Conservation (phyloP, 2,888 invertebrate species). For the Caenorhabditis panamensis region DNA sequence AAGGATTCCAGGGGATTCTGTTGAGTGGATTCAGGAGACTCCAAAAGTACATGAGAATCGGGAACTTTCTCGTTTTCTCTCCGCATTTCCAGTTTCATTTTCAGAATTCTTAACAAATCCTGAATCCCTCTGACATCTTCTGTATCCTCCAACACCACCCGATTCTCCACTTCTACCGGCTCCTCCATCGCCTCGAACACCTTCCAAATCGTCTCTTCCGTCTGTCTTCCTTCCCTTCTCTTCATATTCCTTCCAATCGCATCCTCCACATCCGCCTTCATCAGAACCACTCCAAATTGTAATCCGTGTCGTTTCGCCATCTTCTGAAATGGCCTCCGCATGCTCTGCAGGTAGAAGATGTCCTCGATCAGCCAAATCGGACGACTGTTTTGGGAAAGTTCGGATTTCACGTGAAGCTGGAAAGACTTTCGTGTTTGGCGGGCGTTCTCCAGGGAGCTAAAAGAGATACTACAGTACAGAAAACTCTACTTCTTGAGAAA, state of each 20-base stretch:
- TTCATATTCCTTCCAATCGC: constrained; percentile 33
- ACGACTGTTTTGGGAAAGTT: neutral
- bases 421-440: constrained; percentile 34
- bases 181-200: constrained; percentile 30
- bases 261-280: constrained; percentile 19
- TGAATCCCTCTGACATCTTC: neutral
- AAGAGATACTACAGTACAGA: neutral
- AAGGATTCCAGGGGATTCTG: neutral
- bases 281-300: constrained; percentile 38
- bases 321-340: constrained; percentile 65
- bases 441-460: constrained; percentile 18
- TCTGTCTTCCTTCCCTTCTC: constrained; percentile 5
- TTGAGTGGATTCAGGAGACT: neutral
- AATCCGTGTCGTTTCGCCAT: constrained; percentile 44
- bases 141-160: constrained; percentile 12
- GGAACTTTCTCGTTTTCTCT: too few relatives aligned
- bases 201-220: constrained; percentile 39
- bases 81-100: neutral
- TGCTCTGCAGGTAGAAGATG: constrained; percentile 67
- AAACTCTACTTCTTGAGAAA: neutral
- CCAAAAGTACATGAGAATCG: neutral
- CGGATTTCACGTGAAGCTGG: constrained; percentile 21
- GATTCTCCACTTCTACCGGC: constrained; percentile 5
- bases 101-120: neutral
- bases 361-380: constrained; percentile 59